Evolutionary conservation across 2,888 invertebrate species (phyloP), one percentile per base, ranked within the genome.

Genomic region (Spisula solida): DNA sequence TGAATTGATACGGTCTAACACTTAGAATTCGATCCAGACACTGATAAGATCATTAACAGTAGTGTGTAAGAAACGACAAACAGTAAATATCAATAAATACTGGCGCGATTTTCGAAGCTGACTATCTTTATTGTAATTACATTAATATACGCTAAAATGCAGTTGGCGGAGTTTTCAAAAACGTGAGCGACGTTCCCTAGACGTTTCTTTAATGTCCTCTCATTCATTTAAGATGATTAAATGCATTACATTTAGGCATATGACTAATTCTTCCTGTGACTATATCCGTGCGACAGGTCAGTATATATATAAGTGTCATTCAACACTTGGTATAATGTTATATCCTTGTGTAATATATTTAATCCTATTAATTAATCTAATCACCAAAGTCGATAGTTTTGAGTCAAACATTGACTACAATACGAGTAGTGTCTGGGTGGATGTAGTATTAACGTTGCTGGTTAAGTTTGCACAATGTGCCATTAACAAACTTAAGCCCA

Each of bases 171-270:
- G 51, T 16, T 51, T n/a, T 12, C 25, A 10, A 25, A 66, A n/a
- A 66, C 25, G 5, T n/a, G n/a, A 66, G 25, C 60, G 8, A 25
- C 25, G 0, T 10, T 56, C n/a, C n/a, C 56, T n/a, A 1, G 4
- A 56, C n/a, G n/a, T 66, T 66, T 25, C 25, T 66, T 66, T 25
- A 2, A 66, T 66, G n/a, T 66, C 12, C 16, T 14, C 16, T 66
- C 4, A 66, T 66, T n/a, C 10, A 20, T 25, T 25, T 25, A 25
- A 25, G 60, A 51, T 66, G 60, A 66, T n/a, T 66, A 25, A 66
- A 25, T 66, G 60, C 10, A 66, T 66, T 66, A 66, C n/a, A 66
- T 66, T 10, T 25, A 66, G 60, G n/a, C 60, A 66, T 66, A 66
- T 66, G 60, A 66, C 60, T 66, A 66, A 66, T 66, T 66, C n/a